Percentiles rank a stretch among this genome's conserved stretches.
Conservation (phyloP, 2,888 invertebrate genomes). For the Synanthedon vespiformis region DNA sequence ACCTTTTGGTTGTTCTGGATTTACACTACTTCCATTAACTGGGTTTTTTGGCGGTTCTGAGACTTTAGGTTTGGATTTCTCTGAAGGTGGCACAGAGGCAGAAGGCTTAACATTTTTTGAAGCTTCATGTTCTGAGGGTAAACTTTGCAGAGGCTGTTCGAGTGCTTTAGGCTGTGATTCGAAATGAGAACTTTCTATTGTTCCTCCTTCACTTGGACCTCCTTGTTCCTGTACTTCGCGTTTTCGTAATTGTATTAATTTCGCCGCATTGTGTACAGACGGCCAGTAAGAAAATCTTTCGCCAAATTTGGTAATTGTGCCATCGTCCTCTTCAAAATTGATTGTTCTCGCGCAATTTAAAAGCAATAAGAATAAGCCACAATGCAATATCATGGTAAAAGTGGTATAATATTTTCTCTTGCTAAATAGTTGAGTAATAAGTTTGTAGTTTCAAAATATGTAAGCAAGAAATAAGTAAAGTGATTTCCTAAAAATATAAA, state of each 20-base stretch:
- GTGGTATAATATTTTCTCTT: not conserved
- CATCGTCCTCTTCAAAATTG: slow-evolving; percentile 18
- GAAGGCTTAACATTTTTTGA: too few relatives aligned
- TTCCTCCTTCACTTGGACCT: not conserved
- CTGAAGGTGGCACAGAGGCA: too few relatives aligned
- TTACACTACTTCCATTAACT: too few relatives aligned
- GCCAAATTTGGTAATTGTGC: slow-evolving; percentile 18
- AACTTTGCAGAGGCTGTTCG: not conserved
- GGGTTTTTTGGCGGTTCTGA: too few relatives aligned
- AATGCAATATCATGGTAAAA: slow-evolving; percentile 28
- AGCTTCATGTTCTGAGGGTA: too few relatives aligned
- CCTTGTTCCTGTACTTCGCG: slow-evolving; percentile 15
- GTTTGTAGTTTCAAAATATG: not conserved
- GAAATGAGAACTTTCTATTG: too few relatives aligned
- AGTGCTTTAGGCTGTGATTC: not conserved
- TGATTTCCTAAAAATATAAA: too few relatives aligned
- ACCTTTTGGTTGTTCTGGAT: too few relatives aligned
- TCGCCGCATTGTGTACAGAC: slow-evolving; percentile 35
- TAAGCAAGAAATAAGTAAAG: too few relatives aligned
- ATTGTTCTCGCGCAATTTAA: slow-evolving; percentile 30
- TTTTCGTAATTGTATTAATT: slow-evolving; percentile 22
- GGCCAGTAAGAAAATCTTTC: slow-evolving; percentile 39
- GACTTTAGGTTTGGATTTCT: too few relatives aligned
- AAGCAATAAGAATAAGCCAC: slow-evolving; percentile 30
- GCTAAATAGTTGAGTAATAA: not conserved